Conservation (phyloP, 2,797 vertebrate genomes). For the Margarornis squamiger region DNA sequence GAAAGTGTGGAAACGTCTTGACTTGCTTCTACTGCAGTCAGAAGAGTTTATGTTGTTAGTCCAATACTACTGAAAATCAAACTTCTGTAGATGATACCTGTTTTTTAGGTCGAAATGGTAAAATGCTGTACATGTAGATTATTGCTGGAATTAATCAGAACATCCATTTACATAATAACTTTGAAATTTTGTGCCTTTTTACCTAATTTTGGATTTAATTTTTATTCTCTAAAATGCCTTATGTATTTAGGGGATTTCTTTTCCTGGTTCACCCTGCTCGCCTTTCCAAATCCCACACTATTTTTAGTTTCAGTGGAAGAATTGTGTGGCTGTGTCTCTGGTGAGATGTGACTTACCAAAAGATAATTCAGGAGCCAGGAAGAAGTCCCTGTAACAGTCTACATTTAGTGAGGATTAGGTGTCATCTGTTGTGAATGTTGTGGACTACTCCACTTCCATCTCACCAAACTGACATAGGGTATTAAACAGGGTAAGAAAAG, state of each 20-base stretch:
- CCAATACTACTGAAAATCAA: background rate
- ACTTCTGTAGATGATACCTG: background rate
- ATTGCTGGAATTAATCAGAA: background rate
- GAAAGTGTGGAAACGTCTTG: background rate
- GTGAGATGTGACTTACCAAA: background rate
- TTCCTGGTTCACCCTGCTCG: background rate
- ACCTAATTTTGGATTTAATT: rapidly evolving
- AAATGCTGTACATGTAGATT: background rate
- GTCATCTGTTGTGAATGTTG: background rate
- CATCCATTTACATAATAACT: rapidly evolving
- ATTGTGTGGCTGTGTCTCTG: background rate
- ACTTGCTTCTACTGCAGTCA: background rate
- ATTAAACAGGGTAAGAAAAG: background rate
- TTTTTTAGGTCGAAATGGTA: background rate
- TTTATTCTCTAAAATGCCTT: background rate
- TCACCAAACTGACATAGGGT: background rate
- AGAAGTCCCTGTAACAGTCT: background rate
- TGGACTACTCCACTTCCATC: background rate
- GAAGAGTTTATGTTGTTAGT: background rate
- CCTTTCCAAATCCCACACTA: background rate
- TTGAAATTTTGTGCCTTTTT: background rate
- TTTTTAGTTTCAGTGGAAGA: background rate
- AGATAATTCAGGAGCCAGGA: background rate
- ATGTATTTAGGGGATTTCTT: rapidly evolving
- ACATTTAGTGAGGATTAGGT: background rate